phyloP scores from a whole-genome alignment of 2,797 vertebrate species.

The Pseudocheirus occidentalis region DNA sequence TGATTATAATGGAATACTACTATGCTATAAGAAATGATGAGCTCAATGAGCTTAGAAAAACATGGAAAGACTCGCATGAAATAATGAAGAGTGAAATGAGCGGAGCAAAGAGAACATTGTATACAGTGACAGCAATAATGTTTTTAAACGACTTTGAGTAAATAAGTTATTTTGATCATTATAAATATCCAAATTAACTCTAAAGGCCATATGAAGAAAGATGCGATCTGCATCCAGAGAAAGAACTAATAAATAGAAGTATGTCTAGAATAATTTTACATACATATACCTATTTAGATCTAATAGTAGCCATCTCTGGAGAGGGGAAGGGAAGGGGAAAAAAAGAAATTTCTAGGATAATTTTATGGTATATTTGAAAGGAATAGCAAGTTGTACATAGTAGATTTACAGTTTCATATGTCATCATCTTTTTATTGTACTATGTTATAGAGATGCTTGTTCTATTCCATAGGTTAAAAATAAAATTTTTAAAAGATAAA shows the following conservation, averaged over 20 bases:
- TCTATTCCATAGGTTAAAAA: background rate
- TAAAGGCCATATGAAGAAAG: background rate
- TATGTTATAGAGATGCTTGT: background rate
- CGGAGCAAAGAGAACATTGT: background rate
- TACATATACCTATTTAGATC: background rate
- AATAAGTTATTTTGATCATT: background rate
- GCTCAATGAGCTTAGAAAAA: background rate
- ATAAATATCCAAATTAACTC: background rate
- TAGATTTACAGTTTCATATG: background rate
- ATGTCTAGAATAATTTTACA: background rate
- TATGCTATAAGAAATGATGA: background rate
- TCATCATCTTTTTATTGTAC: background rate
- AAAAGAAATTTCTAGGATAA: background rate
- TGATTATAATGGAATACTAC: background rate
- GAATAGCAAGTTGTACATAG: background rate
- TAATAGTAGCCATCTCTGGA: background rate
- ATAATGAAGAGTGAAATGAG: background rate
- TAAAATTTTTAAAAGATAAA: background rate
- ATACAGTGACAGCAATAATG: background rate
- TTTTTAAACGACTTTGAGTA: background rate
- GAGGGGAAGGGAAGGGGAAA: background rate
- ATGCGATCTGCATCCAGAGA: background rate
- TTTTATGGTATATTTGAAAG: background rate
- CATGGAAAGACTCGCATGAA: background rate
- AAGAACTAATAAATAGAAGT: background rate